Percentiles rank a stretch among this genome's conserved stretches.
Conservation (phyloP, 2,797 vertebrate genomes). For the Lacerta agilis region DNA sequence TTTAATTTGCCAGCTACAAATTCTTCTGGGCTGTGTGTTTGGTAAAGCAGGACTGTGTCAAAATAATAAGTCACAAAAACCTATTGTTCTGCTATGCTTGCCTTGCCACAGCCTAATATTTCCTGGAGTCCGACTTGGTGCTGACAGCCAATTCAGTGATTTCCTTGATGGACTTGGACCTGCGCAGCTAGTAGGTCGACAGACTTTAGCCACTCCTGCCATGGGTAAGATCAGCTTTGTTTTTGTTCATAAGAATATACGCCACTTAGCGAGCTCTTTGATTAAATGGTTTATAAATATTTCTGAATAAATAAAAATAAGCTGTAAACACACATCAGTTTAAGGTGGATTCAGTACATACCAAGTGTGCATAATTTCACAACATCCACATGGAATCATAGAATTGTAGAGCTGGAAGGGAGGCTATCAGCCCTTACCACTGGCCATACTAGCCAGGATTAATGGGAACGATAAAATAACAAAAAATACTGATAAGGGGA, state of each 20-base stretch:
- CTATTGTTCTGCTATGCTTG: neutral
- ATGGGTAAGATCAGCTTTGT: slow-evolving; percentile 84
- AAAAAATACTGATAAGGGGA: neutral
- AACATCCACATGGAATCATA: no score
- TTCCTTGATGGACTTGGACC: slow-evolving; percentile 97
- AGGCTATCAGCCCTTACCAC: no score
- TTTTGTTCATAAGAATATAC: slow-evolving; percentile 8
- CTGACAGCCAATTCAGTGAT: slow-evolving; percentile 97
- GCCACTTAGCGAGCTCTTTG: no score
- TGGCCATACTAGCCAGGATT: no score
- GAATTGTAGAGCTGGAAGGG: no score
- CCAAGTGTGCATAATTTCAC: no score
- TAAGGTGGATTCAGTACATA: no score
- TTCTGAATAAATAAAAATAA: no score
- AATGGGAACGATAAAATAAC: neutral
- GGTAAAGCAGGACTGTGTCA: neutral
- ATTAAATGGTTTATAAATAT: no score
- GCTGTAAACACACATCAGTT: no score
- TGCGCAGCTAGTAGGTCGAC: slow-evolving; percentile 94
- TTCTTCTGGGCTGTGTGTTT: neutral
- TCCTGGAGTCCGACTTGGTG: slow-evolving; percentile 92
- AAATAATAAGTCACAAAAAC: neutral
- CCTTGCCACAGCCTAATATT: slow-evolving; percentile 89
- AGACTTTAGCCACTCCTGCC: slow-evolving; percentile 95
- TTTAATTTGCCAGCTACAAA: neutral